Evolutionary conservation across 1,140 invertebrate genomes (phyloP), one percentile per base, ranked within the genome.

Genomic region (Tribolium madens): DNA sequence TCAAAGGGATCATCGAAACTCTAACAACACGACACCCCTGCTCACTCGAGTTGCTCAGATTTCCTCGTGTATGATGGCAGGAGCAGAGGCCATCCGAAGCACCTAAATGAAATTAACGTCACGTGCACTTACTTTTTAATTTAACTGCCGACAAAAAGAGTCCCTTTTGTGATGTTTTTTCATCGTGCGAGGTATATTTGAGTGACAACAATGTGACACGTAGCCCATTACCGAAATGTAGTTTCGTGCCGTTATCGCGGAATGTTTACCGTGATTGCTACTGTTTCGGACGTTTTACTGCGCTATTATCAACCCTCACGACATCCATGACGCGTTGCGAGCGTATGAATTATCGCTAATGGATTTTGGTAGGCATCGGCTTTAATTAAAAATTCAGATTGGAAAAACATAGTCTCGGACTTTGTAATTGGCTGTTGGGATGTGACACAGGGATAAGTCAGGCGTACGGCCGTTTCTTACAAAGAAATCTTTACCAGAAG

Each of bases 311-410:
- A 57, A 57, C 52, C 52, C 52, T 57, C 68, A 72, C 70, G 46
- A 50, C 70, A 52, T 71, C 26, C 47, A 26, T 72, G 42, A 72
- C 26, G 46, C 42, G 70, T 12, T 52, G 9, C 26, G 47, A 72
- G 42, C 17, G 50, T 72, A 72, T 72, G 70, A 72, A 72, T 72
- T 72, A 72, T 72, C 70, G 70, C 46, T 72, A 72, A 72, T 52
- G 70, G 70, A 72, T 46, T 72, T 72, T 12, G 17, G 21, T 10
- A 52, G n/a, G 50, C 26, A 31, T 6, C 26, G 26, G 6, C 26
- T 64, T 64, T 64, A 31, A 64, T 31, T 33, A 31, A 64, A 64
- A 64, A 64, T 12, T 64, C 21, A 5, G 57, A 18, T 26, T 13
- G 26, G 4, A 57, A 57, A 12, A 42, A 42, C 7, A 9, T 42